Conservation (phyloP, 2,888 invertebrate species). For the Galerucella calmariensis region DNA sequence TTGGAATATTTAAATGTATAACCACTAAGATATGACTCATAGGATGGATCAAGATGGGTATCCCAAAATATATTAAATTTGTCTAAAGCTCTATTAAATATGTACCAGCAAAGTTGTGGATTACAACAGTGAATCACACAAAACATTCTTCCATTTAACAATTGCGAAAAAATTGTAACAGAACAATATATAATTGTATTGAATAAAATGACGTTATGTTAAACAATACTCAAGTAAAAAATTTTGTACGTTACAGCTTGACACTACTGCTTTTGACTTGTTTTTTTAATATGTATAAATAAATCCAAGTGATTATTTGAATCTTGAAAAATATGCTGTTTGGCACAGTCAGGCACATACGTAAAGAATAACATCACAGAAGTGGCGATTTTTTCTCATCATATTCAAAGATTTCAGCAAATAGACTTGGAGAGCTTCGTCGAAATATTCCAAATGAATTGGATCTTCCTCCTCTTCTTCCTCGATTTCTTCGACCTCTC, state of each 20-base stretch:
- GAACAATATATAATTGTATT: no score
- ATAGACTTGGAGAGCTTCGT: slow-evolving; percentile 70
- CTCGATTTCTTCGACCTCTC: slow-evolving; percentile 42
- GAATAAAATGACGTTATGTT: no score
- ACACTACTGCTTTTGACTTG: slow-evolving; percentile 2
- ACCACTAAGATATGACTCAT: no score
- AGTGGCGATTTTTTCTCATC: slow-evolving; percentile 84
- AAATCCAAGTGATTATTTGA: slow-evolving; percentile 46
- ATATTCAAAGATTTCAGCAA: slow-evolving; percentile 78
- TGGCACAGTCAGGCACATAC: slow-evolving; percentile 69
- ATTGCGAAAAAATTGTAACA: no score
- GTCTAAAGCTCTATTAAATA: no score
- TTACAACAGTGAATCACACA: no score
- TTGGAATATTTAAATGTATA: no score
- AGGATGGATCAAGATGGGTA: no score
- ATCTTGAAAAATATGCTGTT: slow-evolving; percentile 53
- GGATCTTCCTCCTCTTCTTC: slow-evolving; percentile 55
- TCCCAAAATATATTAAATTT: no score
- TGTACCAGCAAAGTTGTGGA: no score
- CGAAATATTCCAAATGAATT: slow-evolving; percentile 67
- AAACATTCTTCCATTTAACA: no score
- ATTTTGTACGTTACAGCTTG: not conserved
- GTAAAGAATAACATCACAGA: slow-evolving; percentile 87
- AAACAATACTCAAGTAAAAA: no score
- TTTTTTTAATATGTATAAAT: slow-evolving; percentile 17